Evolutionary conservation across 2,797 vertebrate genomes (phyloP), one percentile per base, ranked within the genome.

Genomic region (Pteronotus mesoamericanus): DNA sequence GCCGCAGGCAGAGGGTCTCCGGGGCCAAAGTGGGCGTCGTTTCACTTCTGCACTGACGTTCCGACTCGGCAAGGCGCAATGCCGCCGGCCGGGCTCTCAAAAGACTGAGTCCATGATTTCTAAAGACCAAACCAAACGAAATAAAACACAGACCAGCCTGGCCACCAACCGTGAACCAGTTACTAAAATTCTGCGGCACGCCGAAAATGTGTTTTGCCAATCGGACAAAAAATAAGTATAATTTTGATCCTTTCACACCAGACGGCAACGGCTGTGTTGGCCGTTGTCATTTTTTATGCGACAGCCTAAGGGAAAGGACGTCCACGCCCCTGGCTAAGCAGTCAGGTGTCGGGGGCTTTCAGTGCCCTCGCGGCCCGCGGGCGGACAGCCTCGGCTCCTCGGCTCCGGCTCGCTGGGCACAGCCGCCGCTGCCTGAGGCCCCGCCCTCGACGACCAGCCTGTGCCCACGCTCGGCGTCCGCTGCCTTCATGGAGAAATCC

Each of bases 401-500:
- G 4, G 57, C 11, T 0, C 14, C 57, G 1, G 44, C 6, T 10
- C 11, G 6, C 44, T 44, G 44, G 29, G 24, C 57, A 6, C 5
- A 1, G 6, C 57, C 26, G 10, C 9, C 57, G 26, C 57, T 10
- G 29, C 57, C 61, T 6, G 26, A 29, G 29, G 26, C 10, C 26
- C 57, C 26, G 59, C 59, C 59, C 29, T 3, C 32, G 6, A 9
- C 14, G 0, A 34, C 12, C 64, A 0, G 48, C 48, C 32, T 1
- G 64, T 2, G n/a, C 64, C 10, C n/a, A 1, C 61, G 14, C 61
- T 16, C 32, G 55, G 32, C 78, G 87, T 91, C 59, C 78, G 8
- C 93, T 82, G 94, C 92, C 94, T 95, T 89, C 86, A 69, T 32
- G 69, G 69, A 93, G 91, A 95, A 94, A 97, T 96, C 75, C 92